Evolutionary conservation across 2,113 vertebrate species (phyloP).

Genomic region (Bufo bufo): DNA sequence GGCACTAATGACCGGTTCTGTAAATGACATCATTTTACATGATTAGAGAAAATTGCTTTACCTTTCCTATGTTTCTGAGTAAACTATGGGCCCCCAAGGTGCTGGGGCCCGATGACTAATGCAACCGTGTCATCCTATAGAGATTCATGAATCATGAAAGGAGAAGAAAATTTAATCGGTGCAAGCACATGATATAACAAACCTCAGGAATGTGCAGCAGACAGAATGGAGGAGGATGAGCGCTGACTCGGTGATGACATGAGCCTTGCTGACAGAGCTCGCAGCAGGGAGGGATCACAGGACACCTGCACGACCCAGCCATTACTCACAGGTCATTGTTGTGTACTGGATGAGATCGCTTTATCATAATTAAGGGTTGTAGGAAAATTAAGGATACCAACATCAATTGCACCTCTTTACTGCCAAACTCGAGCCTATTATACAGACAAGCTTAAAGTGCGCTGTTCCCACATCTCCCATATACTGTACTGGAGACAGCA

Average conservation of each 20-base stretch:
- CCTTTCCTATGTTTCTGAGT: background rate
- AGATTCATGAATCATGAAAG: background rate
- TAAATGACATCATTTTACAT: background rate
- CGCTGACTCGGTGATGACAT: background rate
- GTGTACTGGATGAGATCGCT: background rate
- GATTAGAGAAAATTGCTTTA: background rate
- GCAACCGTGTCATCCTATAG: background rate
- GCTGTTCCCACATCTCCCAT: background rate
- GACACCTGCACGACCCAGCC: slow-evolving; percentile 16
- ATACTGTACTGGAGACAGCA: no score
- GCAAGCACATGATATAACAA: slow-evolving; percentile 13
- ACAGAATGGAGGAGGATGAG: slow-evolving; percentile 29
- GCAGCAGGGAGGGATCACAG: background rate
- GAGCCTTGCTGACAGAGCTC: background rate
- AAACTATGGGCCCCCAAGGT: background rate
- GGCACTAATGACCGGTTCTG: background rate
- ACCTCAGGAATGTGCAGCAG: slow-evolving; percentile 30
- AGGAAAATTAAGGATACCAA: background rate
- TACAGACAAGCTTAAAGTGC: background rate
- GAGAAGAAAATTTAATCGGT: background rate
- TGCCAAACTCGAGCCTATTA: background rate
- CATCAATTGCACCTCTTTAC: background rate
- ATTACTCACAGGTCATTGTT: slow-evolving; percentile 31
- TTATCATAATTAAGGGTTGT: background rate
- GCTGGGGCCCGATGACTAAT: background rate